Base-by-base conservation (phyloP, 2,888 invertebrate genomes). In the Amitus sp. region DNA sequence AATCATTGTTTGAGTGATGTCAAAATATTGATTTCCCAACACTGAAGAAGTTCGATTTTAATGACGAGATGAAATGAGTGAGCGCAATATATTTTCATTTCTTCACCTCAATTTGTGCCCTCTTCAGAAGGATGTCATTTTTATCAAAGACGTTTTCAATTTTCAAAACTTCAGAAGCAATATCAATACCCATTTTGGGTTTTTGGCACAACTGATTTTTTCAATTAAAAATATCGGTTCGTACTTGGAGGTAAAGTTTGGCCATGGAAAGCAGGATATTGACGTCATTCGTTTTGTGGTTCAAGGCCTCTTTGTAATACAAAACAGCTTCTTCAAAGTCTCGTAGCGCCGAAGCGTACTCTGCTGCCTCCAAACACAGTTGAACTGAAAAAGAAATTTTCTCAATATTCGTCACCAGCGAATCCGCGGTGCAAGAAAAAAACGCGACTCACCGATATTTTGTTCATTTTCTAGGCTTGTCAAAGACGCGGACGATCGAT, bases 261-360 rank as follows among this genome's bases (percentile, higher is more conserved):
- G 94, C 92, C 47, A 95, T 82, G 0, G 91, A 87, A 23, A 91
- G 83, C 65, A 94, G 82, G 48, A 91, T 88, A 62, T 86, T 86
- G 1, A 90, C 85, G 78, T 96, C 93, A 57, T 90, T 87, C 0
- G 95, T 92, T 47, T 89, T 87, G 72, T 92, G 88, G 42, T 88
- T 87, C 20, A 97, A 82, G 0, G 96, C 94, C 77, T 98, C 96
- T 61, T 95, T 94, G 77, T 95, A 95, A 74, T 90, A 86, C 64
- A 87, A 87, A 49, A 92, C 87, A 0, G 96, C 94, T 56, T 91
- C 89, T 2, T 92, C 89, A 42, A 87, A 88, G 72, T 93, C 91
- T 60, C 91, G 85, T 53, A 87, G 79, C 27, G 82, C 83, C 10
- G 87, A 85, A 1, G 89, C 86, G 76, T 91, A 87, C 67, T 91